These are phyloP conservation scores for Micromys minutus DNA, from an alignment of 2,113 vertebrate species.

Conservation along the genomic window DNA sequence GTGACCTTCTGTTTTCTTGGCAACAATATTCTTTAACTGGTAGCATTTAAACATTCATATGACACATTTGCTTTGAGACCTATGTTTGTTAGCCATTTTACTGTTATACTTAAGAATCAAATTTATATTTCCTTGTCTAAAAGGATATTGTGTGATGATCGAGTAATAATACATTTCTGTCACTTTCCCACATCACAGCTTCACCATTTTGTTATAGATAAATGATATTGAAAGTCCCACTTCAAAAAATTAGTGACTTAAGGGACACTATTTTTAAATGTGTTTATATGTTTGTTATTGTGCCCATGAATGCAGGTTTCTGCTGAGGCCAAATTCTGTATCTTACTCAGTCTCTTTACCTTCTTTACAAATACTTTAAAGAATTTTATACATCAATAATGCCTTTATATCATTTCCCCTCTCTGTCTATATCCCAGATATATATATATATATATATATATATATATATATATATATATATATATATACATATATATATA, in stretches of 20 bases:
- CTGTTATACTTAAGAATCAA: neutral
- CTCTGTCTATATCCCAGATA: neutral
- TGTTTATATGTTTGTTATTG: neutral
- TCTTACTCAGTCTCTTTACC: neutral
- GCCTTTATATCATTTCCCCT: neutral
- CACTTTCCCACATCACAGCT: neutral
- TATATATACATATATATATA: too few relatives aligned
- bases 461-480: too few relatives aligned
- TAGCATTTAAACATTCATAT: neutral
- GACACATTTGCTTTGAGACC: slow-evolving; percentile 16
- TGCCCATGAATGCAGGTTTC: neutral
- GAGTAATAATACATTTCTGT: neutral
- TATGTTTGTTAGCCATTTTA: neutral
- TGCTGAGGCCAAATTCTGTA: too few relatives aligned
- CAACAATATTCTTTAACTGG: slow-evolving; percentile 31
- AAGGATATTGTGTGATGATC: neutral
- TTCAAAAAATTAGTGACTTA: neutral
- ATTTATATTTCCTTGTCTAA: neutral
- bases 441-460: too few relatives aligned
- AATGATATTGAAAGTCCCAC: neutral
- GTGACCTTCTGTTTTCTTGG: neutral
- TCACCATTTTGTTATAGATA: neutral
- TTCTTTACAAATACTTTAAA: neutral
- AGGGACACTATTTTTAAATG: neutral
- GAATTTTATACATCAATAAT: neutral